A percentile compares a stretch with the other conserved stretches of the same genome.
Evolutionary conservation across 30 jellyfish, hydroid and myxozoan species (phyloP).

Genomic region (Pelagia noctiluca): DNA sequence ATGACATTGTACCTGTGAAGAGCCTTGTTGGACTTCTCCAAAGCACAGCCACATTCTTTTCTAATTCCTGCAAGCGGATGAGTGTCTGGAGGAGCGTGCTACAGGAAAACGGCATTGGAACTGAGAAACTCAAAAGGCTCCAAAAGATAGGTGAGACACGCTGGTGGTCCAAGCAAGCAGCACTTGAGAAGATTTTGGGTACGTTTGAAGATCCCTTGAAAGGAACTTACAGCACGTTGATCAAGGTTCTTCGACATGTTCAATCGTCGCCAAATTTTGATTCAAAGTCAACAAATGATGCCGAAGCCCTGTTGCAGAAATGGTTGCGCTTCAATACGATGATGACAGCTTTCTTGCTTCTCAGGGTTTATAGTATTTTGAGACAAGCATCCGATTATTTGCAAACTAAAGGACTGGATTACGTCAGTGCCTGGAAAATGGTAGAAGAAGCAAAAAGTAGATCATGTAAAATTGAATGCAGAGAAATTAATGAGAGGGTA

Average conservation of each 20-base stretch:
- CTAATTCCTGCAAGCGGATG: conserved; percentile 35
- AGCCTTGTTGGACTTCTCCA: conserved; percentile 41
- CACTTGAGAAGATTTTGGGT: conserved; percentile 2
- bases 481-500: conserved; percentile 28
- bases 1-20: conserved; percentile 19
- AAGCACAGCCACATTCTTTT: conserved; percentile 29
- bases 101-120: conserved; percentile 11
- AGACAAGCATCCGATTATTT: conserved; percentile 19
- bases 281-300: conserved; percentile 17
- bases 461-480: conserved; percentile 8
- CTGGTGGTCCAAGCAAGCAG: conserved; percentile 1
- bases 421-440: conserved; percentile 51
- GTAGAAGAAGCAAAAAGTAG: conserved; percentile 30
- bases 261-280: conserved; percentile 1
- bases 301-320: conserved; percentile 6
- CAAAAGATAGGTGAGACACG: conserved; percentile 20
- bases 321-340: neutral
- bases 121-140: conserved; percentile 12
- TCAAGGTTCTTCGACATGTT: conserved; percentile 3
- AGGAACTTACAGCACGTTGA: neutral
- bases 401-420: conserved; percentile 52
- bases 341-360: conserved; percentile 8
- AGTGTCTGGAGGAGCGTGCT: conserved; percentile 26
- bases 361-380: neutral
- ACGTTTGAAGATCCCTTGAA: neutral